A percentile compares a stretch with the other conserved stretches of the same genome.
phyloP scores from a whole-genome alignment of 2,113 vertebrate species.

The Penelope pileata region DNA sequence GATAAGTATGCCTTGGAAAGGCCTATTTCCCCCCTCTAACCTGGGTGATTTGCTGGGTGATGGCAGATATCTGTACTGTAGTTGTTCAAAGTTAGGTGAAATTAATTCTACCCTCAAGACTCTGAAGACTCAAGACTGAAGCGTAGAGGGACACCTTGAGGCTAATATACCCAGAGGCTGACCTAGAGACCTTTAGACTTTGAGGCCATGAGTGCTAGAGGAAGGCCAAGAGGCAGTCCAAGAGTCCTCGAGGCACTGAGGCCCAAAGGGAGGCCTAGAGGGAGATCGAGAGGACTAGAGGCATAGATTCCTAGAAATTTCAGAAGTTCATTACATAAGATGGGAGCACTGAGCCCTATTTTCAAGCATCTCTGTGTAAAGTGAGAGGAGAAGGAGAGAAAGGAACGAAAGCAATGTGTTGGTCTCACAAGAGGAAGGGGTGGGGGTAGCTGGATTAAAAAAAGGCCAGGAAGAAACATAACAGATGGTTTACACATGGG shows the following conservation, averaged over 20 bases:
- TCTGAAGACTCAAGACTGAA: neutral
- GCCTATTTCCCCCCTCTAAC: neutral
- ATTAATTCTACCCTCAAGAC: neutral
- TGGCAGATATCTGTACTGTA: neutral
- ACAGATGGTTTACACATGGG: constrained; percentile 71
- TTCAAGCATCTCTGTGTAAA: constrained; percentile 63
- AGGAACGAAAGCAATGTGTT: constrained; percentile 68
- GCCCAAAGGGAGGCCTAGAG: neutral
- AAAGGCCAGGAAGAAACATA: constrained; percentile 66
- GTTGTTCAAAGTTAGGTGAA: neutral
- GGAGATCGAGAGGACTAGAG: neutral
- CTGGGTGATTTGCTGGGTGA: neutral
- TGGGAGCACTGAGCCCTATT: constrained; percentile 45
- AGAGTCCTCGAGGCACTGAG: neutral
- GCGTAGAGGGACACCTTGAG: neutral
- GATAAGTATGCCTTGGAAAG: neutral
- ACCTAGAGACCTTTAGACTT: neutral
- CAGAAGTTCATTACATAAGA: constrained; percentile 50
- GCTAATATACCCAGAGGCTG: neutral
- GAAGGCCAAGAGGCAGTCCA: neutral
- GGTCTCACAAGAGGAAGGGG: constrained; percentile 68
- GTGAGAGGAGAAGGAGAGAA: constrained; percentile 70
- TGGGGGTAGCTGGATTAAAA: constrained; percentile 64
- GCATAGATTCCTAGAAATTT: constrained; percentile 9
- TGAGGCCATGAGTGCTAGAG: too few species aligned